Evolutionary conservation across 2,888 invertebrate genomes (phyloP).

Genomic region (Nysson spinosus): DNA sequence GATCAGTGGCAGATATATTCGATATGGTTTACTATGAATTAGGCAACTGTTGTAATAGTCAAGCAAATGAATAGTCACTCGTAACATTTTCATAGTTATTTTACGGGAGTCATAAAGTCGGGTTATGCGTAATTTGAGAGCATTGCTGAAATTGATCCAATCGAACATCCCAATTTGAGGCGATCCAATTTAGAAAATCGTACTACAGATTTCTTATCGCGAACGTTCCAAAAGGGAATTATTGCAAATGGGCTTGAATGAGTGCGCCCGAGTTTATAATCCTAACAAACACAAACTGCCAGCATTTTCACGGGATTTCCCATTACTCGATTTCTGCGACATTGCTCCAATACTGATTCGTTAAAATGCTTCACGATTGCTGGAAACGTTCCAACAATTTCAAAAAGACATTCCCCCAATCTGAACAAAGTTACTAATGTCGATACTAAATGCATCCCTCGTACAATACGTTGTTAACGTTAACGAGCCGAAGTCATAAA

Average conservation of each 20-base stretch:
- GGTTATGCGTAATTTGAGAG: slow-evolving; percentile 44
- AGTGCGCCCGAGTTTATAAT: slow-evolving; percentile 24
- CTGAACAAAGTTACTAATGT: not conserved
- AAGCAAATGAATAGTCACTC: slow-evolving; percentile 28
- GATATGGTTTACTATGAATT: too few relatives aligned
- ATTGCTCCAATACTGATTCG: slow-evolving; percentile 8
- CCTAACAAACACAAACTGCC: not conserved
- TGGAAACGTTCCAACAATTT: slow-evolving; percentile 14
- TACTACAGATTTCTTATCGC: slow-evolving; percentile 42
- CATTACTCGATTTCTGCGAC: slow-evolving; percentile 2
- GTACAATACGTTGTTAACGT: too few relatives aligned
- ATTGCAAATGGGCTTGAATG: slow-evolving; percentile 27
- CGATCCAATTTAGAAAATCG: slow-evolving; percentile 33
- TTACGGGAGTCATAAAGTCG: slow-evolving; percentile 40
- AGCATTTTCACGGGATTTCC: slow-evolving; percentile 7
- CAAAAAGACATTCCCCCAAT: slow-evolving; percentile 2
- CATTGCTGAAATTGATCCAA: slow-evolving; percentile 41
- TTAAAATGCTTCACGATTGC: slow-evolving; percentile 11
- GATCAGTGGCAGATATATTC: too few relatives aligned
- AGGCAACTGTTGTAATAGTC: not conserved
- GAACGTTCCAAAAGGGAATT: slow-evolving; percentile 28
- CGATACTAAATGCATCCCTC: not conserved
- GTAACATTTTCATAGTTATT: slow-evolving; percentile 33
- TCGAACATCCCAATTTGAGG: slow-evolving; percentile 33
- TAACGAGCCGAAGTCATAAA: too few relatives aligned